Conservation (phyloP, 2,888 invertebrate genomes). For the Lasioglossum oenotherae region DNA sequence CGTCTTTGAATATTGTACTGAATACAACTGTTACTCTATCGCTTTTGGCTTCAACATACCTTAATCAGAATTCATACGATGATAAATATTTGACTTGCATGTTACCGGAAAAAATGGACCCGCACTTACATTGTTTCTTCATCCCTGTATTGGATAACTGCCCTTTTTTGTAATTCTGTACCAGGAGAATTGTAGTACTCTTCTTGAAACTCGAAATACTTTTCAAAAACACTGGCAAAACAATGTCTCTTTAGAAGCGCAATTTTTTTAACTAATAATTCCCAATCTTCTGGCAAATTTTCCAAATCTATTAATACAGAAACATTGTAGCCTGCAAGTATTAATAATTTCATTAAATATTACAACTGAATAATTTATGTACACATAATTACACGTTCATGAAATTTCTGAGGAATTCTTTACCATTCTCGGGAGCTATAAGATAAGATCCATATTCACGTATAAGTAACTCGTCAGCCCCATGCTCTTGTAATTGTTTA, state of each 20-base stretch:
- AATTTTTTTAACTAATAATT: constrained; percentile 94
- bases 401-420: constrained; percentile 53
- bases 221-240: constrained; percentile 99
- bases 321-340: constrained; percentile 93
- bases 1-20: constrained; percentile 99
- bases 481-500: constrained; percentile 98
- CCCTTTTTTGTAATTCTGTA: constrained; percentile 95
- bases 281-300: constrained; percentile 95
- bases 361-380: neutral
- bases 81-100: neutral
- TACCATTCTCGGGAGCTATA: constrained; percentile 94
- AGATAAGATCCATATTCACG: constrained; percentile 95
- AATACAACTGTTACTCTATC: constrained; percentile 99
- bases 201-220: constrained; percentile 99
- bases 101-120: constrained; percentile 4
- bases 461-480: constrained; percentile 98
- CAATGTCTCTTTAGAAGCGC: constrained; percentile 98
- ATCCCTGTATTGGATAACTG: constrained; percentile 99
- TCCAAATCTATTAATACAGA: constrained; percentile 97
- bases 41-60: constrained; percentile 98
- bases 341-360: constrained; percentile 8
- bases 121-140: constrained; percentile 97
- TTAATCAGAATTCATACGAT: constrained; percentile 80
- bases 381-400: neutral
- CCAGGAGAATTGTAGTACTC: constrained; percentile 97